Conservation (phyloP, 2,113 vertebrate species). For the Ranitomeya variabilis region DNA sequence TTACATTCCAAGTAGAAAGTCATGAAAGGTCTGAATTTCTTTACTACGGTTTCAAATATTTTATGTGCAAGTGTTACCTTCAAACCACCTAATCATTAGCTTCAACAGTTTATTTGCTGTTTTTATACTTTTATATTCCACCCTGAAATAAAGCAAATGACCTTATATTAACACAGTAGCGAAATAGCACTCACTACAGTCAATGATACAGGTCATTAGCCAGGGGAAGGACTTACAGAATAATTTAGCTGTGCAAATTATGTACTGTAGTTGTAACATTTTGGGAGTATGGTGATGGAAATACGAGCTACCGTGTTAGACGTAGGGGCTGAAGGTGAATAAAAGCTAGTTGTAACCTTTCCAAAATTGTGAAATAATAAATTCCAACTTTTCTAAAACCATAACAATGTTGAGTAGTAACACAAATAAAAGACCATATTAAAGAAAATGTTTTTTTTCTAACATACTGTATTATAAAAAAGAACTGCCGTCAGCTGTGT, state of each 20-base stretch:
- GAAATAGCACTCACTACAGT: neutral
- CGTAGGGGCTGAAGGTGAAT: neutral
- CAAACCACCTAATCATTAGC: neutral
- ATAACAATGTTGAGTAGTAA: neutral
- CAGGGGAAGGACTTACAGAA: slow-evolving; percentile 3
- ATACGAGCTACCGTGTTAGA: neutral
- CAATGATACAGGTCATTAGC: slow-evolving; percentile 14
- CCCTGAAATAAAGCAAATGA: neutral
- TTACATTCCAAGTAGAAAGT: neutral
- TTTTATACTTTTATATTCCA: neutral
- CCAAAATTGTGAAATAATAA: neutral
- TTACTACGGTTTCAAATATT: neutral
- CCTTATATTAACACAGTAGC: neutral
- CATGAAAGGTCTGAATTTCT: neutral
- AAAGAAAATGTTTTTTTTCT: neutral
- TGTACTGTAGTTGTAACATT: neutral
- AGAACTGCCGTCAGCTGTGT: slow-evolving; percentile 48
- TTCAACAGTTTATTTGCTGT: neutral
- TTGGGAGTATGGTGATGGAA: neutral
- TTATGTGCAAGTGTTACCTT: neutral
- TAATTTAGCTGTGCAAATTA: slow-evolving; percentile 25
- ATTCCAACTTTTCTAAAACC: neutral
- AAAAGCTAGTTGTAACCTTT: neutral
- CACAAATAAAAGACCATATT: neutral
- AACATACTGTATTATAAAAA: neutral